Conservation (phyloP, 2,113 vertebrate species). For the Perognathus longimembris region DNA sequence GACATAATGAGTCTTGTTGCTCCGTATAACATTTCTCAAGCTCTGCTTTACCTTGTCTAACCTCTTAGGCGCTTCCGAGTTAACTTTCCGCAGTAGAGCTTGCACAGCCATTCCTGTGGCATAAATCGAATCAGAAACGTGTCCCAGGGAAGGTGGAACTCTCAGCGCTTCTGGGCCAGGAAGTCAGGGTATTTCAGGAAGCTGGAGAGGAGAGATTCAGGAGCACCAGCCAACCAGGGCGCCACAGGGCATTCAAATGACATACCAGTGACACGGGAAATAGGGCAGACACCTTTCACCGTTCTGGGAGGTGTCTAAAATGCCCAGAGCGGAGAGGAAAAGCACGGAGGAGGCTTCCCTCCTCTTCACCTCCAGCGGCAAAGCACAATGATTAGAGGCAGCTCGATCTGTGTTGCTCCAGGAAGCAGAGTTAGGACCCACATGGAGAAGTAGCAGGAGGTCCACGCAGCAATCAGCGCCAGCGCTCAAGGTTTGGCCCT, state of each 20-base stretch:
- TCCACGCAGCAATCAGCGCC: no score
- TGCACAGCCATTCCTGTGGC: not conserved
- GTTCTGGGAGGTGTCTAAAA: not conserved
- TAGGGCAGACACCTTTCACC: not conserved
- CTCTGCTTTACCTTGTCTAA: not conserved
- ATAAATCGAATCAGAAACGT: not conserved
- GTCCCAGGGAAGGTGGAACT: not conserved
- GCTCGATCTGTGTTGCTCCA: not conserved
- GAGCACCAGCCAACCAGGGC: not conserved
- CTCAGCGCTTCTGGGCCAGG: not conserved
- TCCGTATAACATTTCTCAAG: not conserved
- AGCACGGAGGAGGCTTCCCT: not conserved
- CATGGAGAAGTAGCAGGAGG: not conserved
- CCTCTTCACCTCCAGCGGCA: not conserved
- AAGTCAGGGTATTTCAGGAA: not conserved
- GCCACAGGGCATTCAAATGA: not conserved
- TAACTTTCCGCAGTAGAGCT: not conserved
- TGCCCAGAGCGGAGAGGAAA: not conserved
- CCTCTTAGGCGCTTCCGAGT: not conserved
- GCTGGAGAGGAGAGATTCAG: not conserved
- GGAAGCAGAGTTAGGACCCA: not conserved
- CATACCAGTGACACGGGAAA: not conserved
- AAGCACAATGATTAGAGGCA: not conserved
- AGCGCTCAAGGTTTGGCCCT: no score
- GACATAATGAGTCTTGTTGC: not conserved